Percentiles rank a stretch among this genome's conserved stretches.
These are phyloP conservation scores for Tretioscincus oriximinensis DNA, from an alignment of 2,113 vertebrate genomes.

Conservation along the genomic window DNA sequence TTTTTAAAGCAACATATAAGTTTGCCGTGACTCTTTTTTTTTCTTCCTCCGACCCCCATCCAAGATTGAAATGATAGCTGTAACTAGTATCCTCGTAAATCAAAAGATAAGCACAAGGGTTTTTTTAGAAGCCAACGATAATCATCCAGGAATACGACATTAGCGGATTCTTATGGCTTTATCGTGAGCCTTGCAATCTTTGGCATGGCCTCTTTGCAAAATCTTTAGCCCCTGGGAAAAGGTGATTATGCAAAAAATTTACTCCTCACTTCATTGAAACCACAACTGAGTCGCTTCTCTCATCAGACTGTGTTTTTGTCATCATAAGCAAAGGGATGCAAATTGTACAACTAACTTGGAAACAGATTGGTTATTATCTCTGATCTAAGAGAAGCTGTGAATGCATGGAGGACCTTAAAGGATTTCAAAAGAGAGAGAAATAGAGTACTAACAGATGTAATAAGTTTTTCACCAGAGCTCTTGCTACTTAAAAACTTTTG, in stretches of 20 bases:
- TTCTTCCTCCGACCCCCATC: too few species aligned
- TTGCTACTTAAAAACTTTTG: background rate
- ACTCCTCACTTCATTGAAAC: background rate
- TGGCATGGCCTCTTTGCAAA: background rate
- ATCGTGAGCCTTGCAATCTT: background rate
- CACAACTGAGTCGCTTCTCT: background rate
- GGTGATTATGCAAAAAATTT: background rate
- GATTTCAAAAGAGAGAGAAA: background rate
- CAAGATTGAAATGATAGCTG: background rate
- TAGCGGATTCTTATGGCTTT: background rate
- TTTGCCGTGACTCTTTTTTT: constrained; percentile 3
- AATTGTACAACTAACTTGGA: background rate
- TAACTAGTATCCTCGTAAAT: constrained; percentile 7
- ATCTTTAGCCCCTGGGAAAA: background rate
- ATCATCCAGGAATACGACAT: constrained; percentile 5
- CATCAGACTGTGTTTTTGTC: background rate
- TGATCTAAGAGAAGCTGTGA: background rate
- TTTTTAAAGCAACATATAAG: constrained; percentile 10
- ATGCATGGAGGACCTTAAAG: background rate
- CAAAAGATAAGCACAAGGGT: constrained; percentile 11
- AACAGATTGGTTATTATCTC: background rate
- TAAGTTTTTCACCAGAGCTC: background rate
- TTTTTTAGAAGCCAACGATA: constrained; percentile 3
- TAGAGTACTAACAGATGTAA: too few species aligned
- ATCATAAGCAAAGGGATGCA: background rate